Evolutionary conservation across 2,888 invertebrate species (phyloP).

Genomic region (Bellardia pandia): DNA sequence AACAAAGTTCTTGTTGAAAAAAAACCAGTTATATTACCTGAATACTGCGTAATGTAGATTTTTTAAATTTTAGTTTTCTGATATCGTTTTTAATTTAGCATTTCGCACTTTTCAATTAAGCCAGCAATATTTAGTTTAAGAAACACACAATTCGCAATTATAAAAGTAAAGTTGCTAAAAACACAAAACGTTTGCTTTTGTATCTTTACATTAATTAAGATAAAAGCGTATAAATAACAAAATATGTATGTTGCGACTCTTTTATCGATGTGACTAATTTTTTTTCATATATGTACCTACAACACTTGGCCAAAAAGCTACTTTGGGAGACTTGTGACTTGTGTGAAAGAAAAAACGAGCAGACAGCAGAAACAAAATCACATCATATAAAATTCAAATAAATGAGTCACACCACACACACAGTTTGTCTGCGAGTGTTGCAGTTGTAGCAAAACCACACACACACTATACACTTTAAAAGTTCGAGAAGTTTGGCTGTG

Average conservation of each 20-base stretch:
- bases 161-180: slow-evolving; percentile 15
- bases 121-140: neutral
- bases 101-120: too few relatives aligned
- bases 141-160: neutral
- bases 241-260: slow-evolving; percentile 5
- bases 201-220: slow-evolving; percentile 40
- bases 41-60: too few relatives aligned
- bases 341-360: neutral
- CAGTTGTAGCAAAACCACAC: slow-evolving; percentile 22
- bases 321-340: slow-evolving; percentile 40
- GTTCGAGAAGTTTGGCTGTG: neutral
- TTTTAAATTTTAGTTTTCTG: too few relatives aligned
- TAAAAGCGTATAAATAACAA: slow-evolving; percentile 10
- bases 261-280: slow-evolving; percentile 55
- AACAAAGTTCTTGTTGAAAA: too few relatives aligned
- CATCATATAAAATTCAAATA: slow-evolving; percentile 13
- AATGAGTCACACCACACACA: slow-evolving; percentile 54
- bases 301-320: slow-evolving; percentile 34
- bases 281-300: neutral
- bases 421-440: neutral
- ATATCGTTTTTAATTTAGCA: too few relatives aligned
- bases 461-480: slow-evolving; percentile 26
- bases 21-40: too few relatives aligned
- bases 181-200: slow-evolving; percentile 5
- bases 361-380: slow-evolving; percentile 10